A percentile compares a stretch with the other conserved stretches of the same genome.
Evolutionary conservation across 1,140 invertebrate genomes (phyloP).

Genomic region (Ptiloglossa arizonensis): DNA sequence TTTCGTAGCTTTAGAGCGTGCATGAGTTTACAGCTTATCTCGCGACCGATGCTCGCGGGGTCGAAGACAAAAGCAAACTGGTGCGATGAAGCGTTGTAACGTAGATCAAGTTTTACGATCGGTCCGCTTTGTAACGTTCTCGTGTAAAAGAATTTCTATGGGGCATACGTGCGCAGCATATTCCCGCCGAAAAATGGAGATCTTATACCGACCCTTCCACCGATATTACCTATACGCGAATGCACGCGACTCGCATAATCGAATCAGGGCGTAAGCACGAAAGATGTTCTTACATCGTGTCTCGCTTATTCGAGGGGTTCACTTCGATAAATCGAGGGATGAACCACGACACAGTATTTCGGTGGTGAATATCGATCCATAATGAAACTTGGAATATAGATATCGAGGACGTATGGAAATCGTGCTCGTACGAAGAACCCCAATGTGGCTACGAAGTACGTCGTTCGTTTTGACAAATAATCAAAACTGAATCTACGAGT

Average conservation of each 20-base stretch:
- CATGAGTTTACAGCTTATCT: constrained; percentile 1
- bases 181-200: not conserved
- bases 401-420: not conserved
- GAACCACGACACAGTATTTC: not conserved
- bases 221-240: not conserved
- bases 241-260: constrained; percentile 8
- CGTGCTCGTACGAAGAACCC: too few species aligned
- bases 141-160: not conserved
- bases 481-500: too few species aligned
- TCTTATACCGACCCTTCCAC: not conserved
- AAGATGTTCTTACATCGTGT: not conserved
- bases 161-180: not conserved
- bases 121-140: not conserved
- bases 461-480: too few species aligned
- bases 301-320: not conserved
- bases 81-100: not conserved
- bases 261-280: not conserved
- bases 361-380: not conserved
- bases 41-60: not conserved
- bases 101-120: not conserved
- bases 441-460: too few species aligned
- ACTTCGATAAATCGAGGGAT: not conserved
- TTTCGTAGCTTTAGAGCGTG: not conserved
- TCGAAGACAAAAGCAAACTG: not conserved
- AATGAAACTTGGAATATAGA: not conserved